These are phyloP conservation scores for Euproctis similis DNA, from an alignment of 2,888 invertebrate species.

Conservation along the genomic window DNA sequence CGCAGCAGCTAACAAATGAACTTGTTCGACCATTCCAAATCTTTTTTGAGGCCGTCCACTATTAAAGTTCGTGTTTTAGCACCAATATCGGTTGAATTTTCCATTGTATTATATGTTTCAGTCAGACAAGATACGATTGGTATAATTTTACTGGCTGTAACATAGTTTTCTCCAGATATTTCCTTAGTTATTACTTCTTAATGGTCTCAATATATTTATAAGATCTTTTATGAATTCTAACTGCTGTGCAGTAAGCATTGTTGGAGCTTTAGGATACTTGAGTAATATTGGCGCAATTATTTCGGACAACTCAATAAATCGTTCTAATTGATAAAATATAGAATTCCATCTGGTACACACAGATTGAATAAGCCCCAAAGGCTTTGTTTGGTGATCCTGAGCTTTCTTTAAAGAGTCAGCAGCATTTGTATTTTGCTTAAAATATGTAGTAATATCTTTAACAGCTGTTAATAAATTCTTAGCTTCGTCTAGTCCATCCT, in stretches of 20 bases:
- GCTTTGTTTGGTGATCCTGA: constrained; percentile 4
- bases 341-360: constrained; percentile 26
- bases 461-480: constrained; percentile 23
- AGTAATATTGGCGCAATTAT: constrained; percentile 24
- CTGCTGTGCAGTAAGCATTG: constrained; percentile 24
- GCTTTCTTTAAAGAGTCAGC: constrained; percentile 16
- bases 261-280: constrained; percentile 24
- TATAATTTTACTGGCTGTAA: constrained; percentile 2
- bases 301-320: constrained; percentile 22
- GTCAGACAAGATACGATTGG: constrained; percentile 1
- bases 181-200: constrained; percentile 16
- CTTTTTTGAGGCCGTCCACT: neutral
- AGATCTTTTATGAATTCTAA: constrained; percentile 17
- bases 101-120: neutral
- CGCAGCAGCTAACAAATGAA: neutral
- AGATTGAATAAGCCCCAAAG: constrained; percentile 19
- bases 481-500: constrained; percentile 21
- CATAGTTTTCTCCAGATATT: constrained; percentile 13
- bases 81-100: neutral
- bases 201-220: constrained; percentile 12
- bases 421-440: constrained; percentile 21
- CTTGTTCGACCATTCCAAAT: neutral
- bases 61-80: neutral
- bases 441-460: constrained; percentile 20
- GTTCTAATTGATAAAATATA: constrained; percentile 21